Evolutionary conservation across 2,888 invertebrate species (phyloP), one percentile per base, ranked within the genome.

Genomic region (Tenthredo amoena): DNA sequence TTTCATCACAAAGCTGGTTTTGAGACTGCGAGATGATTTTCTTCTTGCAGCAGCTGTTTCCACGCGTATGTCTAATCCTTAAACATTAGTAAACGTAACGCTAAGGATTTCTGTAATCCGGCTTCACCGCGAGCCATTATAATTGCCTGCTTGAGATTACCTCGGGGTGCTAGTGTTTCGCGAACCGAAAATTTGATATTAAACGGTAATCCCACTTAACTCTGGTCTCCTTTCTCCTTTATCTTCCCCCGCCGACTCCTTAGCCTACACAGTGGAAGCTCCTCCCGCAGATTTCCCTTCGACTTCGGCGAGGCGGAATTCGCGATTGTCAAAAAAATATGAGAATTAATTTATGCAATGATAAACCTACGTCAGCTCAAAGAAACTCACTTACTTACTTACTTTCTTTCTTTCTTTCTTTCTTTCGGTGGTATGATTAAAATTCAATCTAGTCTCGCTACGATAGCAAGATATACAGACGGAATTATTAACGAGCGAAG

Each of bases 131-230:
- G 62, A 40, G 79, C 40, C 77, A 65, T 65, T 34, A 85, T 85
- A 79, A 85, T 85, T 85, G 47, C 79, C 76, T 31, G 76, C 40
- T 84, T 58, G 77, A 77, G 76, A 84, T 40, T 76, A 84, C 40
- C 18, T n/a, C 40, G 21, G 68, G 43, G 43, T 74, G 74, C 55
- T 40, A 40, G 37, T 81, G 81, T 81, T 81, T 58, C 40, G 58
- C 58, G 81, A 81, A 81, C 58, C 62, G 81, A 81, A 81, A 81
- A 81, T 81, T 81, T 62, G 58, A 81, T 58, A 62, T 81, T 81
- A 62, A 81, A 62, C 62, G 81, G 40, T 81, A 81, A 81, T 81
- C 81, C 76, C 81, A 37, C 81, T 37, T 77, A 77, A 55, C 55
- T 77, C 34, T 34, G 50, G 47, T 77, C 55, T 77, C 77, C 55